Base-by-base conservation (phyloP, 2,888 invertebrate genomes). In the Syrphus vitripennis region DNA sequence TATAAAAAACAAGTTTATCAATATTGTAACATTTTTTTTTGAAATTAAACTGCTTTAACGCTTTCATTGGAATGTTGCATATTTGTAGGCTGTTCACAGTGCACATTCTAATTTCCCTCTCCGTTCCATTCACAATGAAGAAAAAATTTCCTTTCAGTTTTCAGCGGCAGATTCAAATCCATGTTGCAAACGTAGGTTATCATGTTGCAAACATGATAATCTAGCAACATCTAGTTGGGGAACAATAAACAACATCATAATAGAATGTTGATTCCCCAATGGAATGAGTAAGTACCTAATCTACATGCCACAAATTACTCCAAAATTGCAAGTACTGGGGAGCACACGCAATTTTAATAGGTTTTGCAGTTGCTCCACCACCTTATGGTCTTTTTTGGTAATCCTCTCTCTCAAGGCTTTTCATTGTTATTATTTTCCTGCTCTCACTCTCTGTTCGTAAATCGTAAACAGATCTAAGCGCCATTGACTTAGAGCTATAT, bases 381-480 rank as follows among this genome's bases (percentile, higher is more conserved):
- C 31, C 21, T 67, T 63, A 29, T 67, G 21, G 3, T 14, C 14
- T 31, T 31, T 31, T 31, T 34, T 65, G 65, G 16, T 48, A n/a
- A 67, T n/a, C 19, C 42, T 37, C 67, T 67, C 67, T 67, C 34
- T 67, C 34, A 34, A 67, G 67, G 67, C 4, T 67, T 67, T 34
- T 21, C 21, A n/a, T 42, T n/a, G 19, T 50, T n/a, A 21, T 50
- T 29, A 4, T 48, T n/a, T 48, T 45, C 31, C 21, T 34, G 21
- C 67, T 67, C 67, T 67, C 50, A 34, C 67, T 67, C 67, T 50
- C 67, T 50, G 21, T 67, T 29, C 21, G 34, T 50, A 50, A 50
- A 67, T 29, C 21, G 34, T 50, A 50, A 50, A 67, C 65, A 81
- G 76, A 84, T 75, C 65, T 67, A 77, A 67, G 61, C 81, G 76